Base-by-base conservation (phyloP, 2,888 invertebrate genomes). In the Netelia melanura region DNA sequence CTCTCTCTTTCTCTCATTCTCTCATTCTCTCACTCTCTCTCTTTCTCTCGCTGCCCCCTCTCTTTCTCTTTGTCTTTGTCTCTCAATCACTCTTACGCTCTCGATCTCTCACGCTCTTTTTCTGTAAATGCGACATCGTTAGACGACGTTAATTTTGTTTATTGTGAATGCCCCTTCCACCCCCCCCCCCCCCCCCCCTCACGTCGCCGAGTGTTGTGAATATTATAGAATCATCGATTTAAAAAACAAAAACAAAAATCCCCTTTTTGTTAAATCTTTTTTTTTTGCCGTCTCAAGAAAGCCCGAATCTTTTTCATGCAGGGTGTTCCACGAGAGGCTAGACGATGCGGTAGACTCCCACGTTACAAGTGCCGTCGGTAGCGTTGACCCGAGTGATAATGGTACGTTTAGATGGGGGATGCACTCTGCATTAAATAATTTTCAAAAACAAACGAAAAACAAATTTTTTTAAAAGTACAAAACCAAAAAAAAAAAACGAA, bases 311-410 rank as follows among this genome's bases (percentile, higher is more conserved):
- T 78, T 89, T 88, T 84, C 81, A 88, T 88, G 87, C 91, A 91
- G 91, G 91, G 90, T 91, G 91, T 91, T 90, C 90, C 87, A 88
- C 88, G 89, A 87, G 88, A 89, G 86, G 87, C 86, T 84, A 83
- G 84, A 84, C 38, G 65, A 84, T 78, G 81, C 83, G 83, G 85
- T 85, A 83, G 79, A 72, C 86, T 81, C 84, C 81, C 74, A 81
- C 83, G 83, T 86, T 85, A 77, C 78, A 83, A 85, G 87, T 81
- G 83, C 85, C 85, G 76, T 80, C 79, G 84, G 68, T 82, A 75
- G 74, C 84, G 71, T 75, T 79, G 85, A 77, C 81, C 76, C 81
- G 52, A 84, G 64, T 80, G 85, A 83, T 68, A 76, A 85, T 83
- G 83, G 85, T 86, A 83, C 84, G 87, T 83, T 84, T 78, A 79